Conservation (phyloP, 2,888 invertebrate species). For the Synanthedon tipuliformis region DNA sequence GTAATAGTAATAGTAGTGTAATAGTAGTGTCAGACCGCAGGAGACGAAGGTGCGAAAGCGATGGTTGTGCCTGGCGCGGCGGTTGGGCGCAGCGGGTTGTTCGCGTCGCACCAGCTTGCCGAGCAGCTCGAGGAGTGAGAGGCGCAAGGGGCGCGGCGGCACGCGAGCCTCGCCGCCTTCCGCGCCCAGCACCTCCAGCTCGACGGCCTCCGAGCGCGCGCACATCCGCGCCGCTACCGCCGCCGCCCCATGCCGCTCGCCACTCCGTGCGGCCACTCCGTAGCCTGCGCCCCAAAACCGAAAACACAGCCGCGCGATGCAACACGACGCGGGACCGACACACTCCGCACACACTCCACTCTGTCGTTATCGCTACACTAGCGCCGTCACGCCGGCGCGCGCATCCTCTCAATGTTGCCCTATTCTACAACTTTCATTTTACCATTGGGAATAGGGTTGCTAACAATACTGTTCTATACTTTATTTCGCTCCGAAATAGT, state of each 20-base stretch:
- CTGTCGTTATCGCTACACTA: background rate
- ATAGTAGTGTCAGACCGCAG: slow-evolving; percentile 63
- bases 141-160: slow-evolving; percentile 77
- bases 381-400: slow-evolving; percentile 21
- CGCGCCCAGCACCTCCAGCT: slow-evolving; percentile 84
- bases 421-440: background rate
- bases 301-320: slow-evolving; percentile 1
- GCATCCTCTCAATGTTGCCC: slow-evolving; percentile 33
- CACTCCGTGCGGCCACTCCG: slow-evolving; percentile 39
- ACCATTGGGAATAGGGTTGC: too few species aligned
- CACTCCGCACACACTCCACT: background rate
- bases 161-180: slow-evolving; percentile 80
- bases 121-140: slow-evolving; percentile 74
- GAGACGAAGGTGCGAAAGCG: slow-evolving; percentile 66
- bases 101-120: slow-evolving; percentile 72
- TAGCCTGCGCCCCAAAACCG: slow-evolving; percentile 21
- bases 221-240: slow-evolving; percentile 82
- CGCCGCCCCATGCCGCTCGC: slow-evolving; percentile 76
- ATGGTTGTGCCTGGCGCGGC: slow-evolving; percentile 68
- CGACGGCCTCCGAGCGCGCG: slow-evolving; percentile 81
- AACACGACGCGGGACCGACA: background rate
- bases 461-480: too few species aligned
- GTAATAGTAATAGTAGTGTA: slow-evolving; percentile 19
- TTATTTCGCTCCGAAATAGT: too few species aligned
- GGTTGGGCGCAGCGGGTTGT: slow-evolving; percentile 52